Evolutionary conservation across 2,113 vertebrate genomes (phyloP), one percentile per base, ranked within the genome.

Genomic region (Struthio camelus): DNA sequence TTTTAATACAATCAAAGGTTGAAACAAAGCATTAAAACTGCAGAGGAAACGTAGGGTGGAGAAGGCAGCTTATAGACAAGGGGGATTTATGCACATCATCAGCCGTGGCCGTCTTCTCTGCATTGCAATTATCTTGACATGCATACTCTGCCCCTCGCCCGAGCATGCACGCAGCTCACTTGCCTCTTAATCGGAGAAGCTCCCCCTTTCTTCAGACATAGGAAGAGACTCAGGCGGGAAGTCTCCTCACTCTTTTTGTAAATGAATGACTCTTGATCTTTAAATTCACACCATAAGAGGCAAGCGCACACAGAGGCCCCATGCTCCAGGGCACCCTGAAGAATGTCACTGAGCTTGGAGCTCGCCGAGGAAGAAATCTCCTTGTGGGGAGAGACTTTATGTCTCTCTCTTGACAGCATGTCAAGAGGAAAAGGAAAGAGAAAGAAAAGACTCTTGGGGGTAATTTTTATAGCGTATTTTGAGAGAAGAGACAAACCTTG

Each of bases 311-410:
- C 9, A 6, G 73, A 70, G 70, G 65, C 81, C 62, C 40, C 2
- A 67, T 9, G 92, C 96, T 93, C 64, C 36, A 0, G 87, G 94
- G 93, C 93, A 78, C 59, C 7, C 1, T 9, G 54, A 54, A 71
- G 92, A 96, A 97, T 96, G 95, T 97, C 96, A 94, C 95, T 90
- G 96, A 96, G 95, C 95, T 94, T 92, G 80, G 90, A 65, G 51
- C 56, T 79, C 88, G 83, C 4, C 12, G 82, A 34, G 58, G 76
- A 15, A 85, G 85, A 95, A 67, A 88, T 78, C 70, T 36, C 90
- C 95, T 94, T 66, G 65, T 85, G 90, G 96, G 94, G 90, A 90
- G 80, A 46, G 77, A 51, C 76, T 88, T 92, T 92, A n/a, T 92
- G 54, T 84, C 92, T 64, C n/a, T n/a, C n/a, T n/a, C n/a, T n/a